Percentiles rank a stretch among this genome's conserved stretches.
These are phyloP conservation scores for Columba livia DNA, from an alignment of 2,113 vertebrate species.

Conservation along the genomic window DNA sequence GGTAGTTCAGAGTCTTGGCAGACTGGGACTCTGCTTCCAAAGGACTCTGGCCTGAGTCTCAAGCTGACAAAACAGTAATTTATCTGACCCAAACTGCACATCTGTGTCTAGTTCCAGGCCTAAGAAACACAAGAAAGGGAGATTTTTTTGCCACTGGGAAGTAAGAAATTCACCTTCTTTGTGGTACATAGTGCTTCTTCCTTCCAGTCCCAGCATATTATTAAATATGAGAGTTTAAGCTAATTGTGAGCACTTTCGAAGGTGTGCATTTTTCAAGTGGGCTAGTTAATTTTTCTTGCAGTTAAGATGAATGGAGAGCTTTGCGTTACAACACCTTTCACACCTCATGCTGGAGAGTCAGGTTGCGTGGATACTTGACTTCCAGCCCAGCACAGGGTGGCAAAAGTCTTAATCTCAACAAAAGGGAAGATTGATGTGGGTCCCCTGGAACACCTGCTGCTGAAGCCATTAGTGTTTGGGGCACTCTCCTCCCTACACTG, in stretches of 20 bases:
- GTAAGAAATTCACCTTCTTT: not conserved
- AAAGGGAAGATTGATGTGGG: conserved; percentile 57
- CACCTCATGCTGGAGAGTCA: conserved; percentile 4
- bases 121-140: not conserved
- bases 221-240: not conserved
- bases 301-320: not conserved
- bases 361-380: not conserved
- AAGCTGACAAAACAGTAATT: not conserved
- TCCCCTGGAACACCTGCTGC: conserved; percentile 36
- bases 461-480: not conserved
- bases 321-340: conserved; percentile 19
- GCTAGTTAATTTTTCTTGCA: not conserved
- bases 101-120: not conserved
- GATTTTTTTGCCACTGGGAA: not conserved
- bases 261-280: not conserved
- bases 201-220: not conserved
- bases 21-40: not conserved
- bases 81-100: not conserved
- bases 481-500: not conserved
- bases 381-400: conserved; percentile 16
- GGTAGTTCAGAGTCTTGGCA: not conserved
- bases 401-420: conserved; percentile 37
- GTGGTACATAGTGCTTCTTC: not conserved
- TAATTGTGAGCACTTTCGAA: not conserved
- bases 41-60: not conserved